Evolutionary conservation across 2,888 invertebrate species (phyloP).

Genomic region (Dioctria rufipes): DNA sequence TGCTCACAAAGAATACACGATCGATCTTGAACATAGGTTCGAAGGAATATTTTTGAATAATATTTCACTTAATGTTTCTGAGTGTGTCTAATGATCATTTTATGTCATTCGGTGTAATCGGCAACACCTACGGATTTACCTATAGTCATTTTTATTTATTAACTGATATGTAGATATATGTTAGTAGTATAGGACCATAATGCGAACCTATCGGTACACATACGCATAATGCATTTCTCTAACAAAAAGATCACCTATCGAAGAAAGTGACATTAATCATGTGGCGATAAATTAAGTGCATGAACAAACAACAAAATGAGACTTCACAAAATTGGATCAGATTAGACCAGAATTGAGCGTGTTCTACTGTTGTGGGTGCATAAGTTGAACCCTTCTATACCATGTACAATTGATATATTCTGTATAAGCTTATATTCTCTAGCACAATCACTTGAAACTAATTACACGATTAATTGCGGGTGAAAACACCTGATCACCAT

Average conservation of each 20-base stretch:
- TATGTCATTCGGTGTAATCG: constrained; percentile 46
- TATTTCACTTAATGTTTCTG: constrained; percentile 13
- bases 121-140: constrained; percentile 48
- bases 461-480: not conserved
- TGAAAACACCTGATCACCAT: constrained; percentile 17
- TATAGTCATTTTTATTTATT: constrained; percentile 33
- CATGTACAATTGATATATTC: not conserved
- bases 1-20: not conserved
- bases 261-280: constrained; percentile 29
- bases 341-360: constrained; percentile 8
- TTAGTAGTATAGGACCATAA: not conserved
- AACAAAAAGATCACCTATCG: constrained; percentile 35
- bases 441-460: not conserved
- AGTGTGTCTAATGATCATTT: constrained; percentile 44
- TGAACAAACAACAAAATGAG: not conserved
- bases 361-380: not conserved
- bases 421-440: not conserved
- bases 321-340: constrained; percentile 15
- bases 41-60: constrained; percentile 37
- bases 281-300: constrained; percentile 5
- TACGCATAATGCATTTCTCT: constrained; percentile 2
- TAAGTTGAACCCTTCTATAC: no score
- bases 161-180: not conserved
- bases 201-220: constrained; percentile 27
- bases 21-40: not conserved